phyloP scores from a whole-genome alignment of 2,797 vertebrate species.

The Peromyscus aztecus region DNA sequence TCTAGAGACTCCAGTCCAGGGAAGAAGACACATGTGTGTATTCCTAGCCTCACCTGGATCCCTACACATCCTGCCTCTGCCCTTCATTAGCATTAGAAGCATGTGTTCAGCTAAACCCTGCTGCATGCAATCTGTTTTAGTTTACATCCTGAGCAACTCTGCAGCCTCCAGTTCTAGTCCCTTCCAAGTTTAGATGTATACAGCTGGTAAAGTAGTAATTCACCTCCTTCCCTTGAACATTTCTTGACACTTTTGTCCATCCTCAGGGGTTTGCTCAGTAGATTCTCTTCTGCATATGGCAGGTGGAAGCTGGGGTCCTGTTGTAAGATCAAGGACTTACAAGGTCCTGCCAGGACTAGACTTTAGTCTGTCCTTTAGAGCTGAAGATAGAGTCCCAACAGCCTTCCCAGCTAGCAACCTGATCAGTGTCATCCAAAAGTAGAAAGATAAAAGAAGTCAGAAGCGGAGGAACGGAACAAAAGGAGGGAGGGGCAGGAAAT shows the following conservation, averaged over 20 bases:
- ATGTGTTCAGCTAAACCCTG: background rate
- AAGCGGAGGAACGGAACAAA: background rate
- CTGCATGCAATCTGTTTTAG: background rate
- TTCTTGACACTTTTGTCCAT: background rate
- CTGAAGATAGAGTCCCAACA: background rate
- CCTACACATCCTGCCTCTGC: background rate
- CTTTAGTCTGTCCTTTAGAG: background rate
- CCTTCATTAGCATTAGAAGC: background rate
- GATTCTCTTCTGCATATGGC: background rate
- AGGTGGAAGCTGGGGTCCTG: background rate
- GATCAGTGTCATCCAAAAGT: background rate
- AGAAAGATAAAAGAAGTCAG: background rate
- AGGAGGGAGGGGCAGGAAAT: no score
- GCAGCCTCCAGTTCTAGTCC: background rate
- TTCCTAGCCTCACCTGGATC: background rate
- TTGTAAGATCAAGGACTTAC: no score
- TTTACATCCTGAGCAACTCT: background rate
- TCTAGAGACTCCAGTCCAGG: no score
- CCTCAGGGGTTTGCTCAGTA: background rate
- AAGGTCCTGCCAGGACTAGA: background rate
- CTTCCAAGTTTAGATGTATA: background rate
- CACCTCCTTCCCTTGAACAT: background rate
- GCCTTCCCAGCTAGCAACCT: no score
- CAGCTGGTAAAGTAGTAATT: background rate
- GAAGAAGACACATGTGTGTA: background rate